Evolutionary conservation across 1,140 invertebrate species (phyloP), one percentile per base, ranked within the genome.

Genomic region (Coboldia fuscipes): DNA sequence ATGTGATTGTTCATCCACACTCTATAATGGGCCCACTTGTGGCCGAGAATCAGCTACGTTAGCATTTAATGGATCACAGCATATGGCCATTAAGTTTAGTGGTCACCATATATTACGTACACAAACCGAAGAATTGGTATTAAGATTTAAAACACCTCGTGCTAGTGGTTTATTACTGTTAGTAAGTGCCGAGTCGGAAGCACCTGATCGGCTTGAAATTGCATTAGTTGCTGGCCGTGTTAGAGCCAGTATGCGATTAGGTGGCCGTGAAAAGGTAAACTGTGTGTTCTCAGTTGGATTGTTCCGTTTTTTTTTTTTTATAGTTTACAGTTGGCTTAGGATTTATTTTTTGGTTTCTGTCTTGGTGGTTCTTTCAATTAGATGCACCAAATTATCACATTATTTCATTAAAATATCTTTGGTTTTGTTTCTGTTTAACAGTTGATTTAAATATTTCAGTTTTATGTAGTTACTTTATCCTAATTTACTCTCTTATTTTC

Each of bases 1-100:
- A 29, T 98, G 94, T 55, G 90, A 97, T 56, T 98, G 93, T 56
- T 76, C 83, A 7, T 66, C 68, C 4, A 97, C 92, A 0, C 65
- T 74, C 38, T 97, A 77, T 51, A 81, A 75, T 1, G 93, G 93
- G 24, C 77, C 83, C 1, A 92, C 77, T 2, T 97, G 93, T 62
- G 81, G 80, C 34, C 72, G 88, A 64, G 88, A 89, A 51, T 79
- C 86, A 13, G 72, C 80, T 9, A 92, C 79, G 3, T 60, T 94
- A 28, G 78, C 68, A 45, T 75, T 92, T 46, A 88, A 93, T 49
- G 86, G 86, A 12, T 75, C 75, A 12, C 83, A 94, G 50, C 80
- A 85, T 45, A 65, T 89, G 54, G 72, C 73, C 15, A 70, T 86
- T 9, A 63, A 72, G 12, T 62, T 90, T 54, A 50, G 47, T 30